Base-by-base conservation (phyloP, 2,888 invertebrate genomes). In the Drosophila lacicola region DNA sequence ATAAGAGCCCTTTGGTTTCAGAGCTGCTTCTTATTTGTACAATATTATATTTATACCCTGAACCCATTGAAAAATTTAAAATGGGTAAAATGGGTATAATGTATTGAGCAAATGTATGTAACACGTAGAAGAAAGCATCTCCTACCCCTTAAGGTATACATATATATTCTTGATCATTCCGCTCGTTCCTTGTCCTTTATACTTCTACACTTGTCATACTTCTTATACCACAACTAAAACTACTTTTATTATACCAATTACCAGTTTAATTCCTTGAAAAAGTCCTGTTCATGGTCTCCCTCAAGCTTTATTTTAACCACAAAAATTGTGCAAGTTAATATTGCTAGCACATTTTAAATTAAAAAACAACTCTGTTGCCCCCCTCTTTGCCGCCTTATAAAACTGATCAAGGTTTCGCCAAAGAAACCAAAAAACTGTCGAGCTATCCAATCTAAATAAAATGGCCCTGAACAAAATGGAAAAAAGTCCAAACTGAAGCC, bases 401-500 rank as follows among this genome's bases (percentile, higher is more conserved):
- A 25, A 29, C 53, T 29, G 37, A n/a, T 50, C 49, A 41, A 49
- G 39, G 29, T 11, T 39, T 29, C 14, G 4, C 6, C 11, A 8
- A 39, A 45, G 13, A 39, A 46, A 34, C 33, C 51, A 25, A 34
- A 51, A 45, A 65, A 51, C 21, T 34, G 11, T 4, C 9, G 29
- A 4, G 21, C 17, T 19, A 47, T 57, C 19, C 67, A 66, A 66
- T 55, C 67, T 42, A 57, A 68, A 57, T 45, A 51, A 67, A 67
- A 67, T 67, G 19, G 34, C 25, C 29, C 33, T 11, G 36, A 13
- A 13, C 4, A 29, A 10, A 25, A 42, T 13, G 25, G 34, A 36
- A 36, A 49, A 4, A 29, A 45, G 33, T 39, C 25, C 37, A 51
- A 78, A 45, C 33, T 47, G 57, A 60, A 72, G 69, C 76, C 76